Conservation (phyloP, 1,140 invertebrate genomes). For the Drosophila sturtevanti region DNA sequence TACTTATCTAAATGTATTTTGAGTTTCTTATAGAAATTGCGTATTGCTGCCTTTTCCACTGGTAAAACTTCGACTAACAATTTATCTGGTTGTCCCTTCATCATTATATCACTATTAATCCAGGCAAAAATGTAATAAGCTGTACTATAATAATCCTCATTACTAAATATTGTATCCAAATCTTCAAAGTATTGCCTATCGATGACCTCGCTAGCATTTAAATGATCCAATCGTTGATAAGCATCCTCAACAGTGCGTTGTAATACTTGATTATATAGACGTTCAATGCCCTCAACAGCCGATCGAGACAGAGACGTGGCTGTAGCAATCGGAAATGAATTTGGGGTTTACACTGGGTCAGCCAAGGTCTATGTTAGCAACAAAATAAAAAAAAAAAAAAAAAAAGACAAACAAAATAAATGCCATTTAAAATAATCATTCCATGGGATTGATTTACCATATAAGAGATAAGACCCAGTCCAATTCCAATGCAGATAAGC, state of each 20-base stretch:
- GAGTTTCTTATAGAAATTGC: slow-evolving; percentile 41
- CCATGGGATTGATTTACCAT: slow-evolving; percentile 31
- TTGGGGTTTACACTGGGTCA: slow-evolving; percentile 4
- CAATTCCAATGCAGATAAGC: slow-evolving; percentile 40
- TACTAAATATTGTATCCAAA: slow-evolving; percentile 32
- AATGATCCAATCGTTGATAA: slow-evolving; percentile 11
- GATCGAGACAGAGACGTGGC: background rate
- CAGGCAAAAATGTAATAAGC: slow-evolving; percentile 56
- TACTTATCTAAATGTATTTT: slow-evolving; percentile 33
- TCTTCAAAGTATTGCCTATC: slow-evolving; percentile 57
- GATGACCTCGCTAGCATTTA: slow-evolving; percentile 46
- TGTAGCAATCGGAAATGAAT: background rate
- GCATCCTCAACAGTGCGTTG: slow-evolving; percentile 35
- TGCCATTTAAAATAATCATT: no score
- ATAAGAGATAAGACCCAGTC: slow-evolving; percentile 21
- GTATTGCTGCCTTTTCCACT: slow-evolving; percentile 49
- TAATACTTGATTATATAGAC: slow-evolving; percentile 55
- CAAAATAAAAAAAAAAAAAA: no score
- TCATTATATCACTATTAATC: slow-evolving; percentile 45
- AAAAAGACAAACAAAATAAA: no score
- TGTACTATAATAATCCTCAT: slow-evolving; percentile 54
- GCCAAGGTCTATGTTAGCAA: slow-evolving; percentile 25
- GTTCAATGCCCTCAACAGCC: slow-evolving; percentile 41
- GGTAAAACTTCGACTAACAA: slow-evolving; percentile 46
- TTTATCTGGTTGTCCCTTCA: slow-evolving; percentile 13